Evolutionary conservation across 2,113 vertebrate species (phyloP).

Genomic region (Ictalurus furcatus): DNA sequence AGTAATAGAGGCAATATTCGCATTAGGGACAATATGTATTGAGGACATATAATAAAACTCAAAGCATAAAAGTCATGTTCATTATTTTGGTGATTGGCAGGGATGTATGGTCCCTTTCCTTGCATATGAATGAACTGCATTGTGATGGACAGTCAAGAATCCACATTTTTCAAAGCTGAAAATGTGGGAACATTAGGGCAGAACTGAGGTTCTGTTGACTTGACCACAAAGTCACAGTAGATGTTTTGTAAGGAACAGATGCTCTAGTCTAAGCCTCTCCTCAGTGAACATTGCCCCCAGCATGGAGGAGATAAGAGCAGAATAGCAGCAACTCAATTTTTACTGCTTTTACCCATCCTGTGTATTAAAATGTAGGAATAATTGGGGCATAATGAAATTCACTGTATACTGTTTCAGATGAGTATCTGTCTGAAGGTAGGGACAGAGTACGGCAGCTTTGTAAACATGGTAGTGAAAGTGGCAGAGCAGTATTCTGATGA

Average conservation of each 20-base stretch:
- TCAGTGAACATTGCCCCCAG: not conserved
- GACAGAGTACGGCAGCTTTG: not conserved
- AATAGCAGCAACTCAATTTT: conserved; percentile 31
- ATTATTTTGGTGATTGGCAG: conserved; percentile 50
- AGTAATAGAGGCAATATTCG: conserved; percentile 51
- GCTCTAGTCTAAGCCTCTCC: not conserved
- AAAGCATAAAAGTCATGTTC: conserved; percentile 33
- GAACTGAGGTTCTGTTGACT: conserved; percentile 1
- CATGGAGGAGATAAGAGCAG: not conserved
- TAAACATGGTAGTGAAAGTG: conserved; percentile 25
- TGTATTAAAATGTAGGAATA: not conserved
- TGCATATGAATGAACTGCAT: conserved; percentile 74
- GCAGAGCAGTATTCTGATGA: not conserved
- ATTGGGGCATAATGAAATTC: not conserved
- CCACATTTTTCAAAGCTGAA: conserved; percentile 54
- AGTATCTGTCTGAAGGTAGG: too few species aligned
- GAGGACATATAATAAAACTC: conserved; percentile 18
- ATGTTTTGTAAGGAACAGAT: not conserved
- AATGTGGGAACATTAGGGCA: not conserved
- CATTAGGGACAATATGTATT: conserved; percentile 1
- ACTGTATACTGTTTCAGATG: not conserved
- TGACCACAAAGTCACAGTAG: conserved; percentile 23
- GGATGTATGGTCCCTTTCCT: conserved; percentile 56
- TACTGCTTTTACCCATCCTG: conserved; percentile 18
- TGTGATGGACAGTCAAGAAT: conserved; percentile 61